Base-by-base conservation (phyloP, 2,888 invertebrate species). In the Chalcosyrphus nemorum region DNA sequence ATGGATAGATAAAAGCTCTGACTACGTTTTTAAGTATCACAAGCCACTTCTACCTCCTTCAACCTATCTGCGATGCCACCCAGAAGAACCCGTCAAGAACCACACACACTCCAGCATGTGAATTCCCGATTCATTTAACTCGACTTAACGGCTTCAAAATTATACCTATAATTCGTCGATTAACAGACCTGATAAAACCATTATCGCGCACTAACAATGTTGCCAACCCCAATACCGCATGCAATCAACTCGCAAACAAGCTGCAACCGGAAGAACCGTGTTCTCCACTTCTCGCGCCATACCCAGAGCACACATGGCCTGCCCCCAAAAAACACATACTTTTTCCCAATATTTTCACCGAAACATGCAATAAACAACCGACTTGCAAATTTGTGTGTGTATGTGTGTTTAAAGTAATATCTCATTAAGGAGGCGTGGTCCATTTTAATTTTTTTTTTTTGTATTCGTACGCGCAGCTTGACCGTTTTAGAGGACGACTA, bases 391-490 rank as follows among this genome's bases (percentile, higher is more conserved):
- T 32, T 50, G 43, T 35, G 43, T 1, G 17, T 43, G 4, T 24
- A 15, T 11, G 27, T 9, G 4, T 15, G 1, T 1, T 9, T 66
- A 43, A 61, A 54, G 80, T 45, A 65, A 70, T 84, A 80, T 80
- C 84, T 75, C 74, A 84, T 84, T 84, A 75, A 52, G 57, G 65
- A 57, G 84, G 84, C 84, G 84, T 84, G 80, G 82, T 13, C 24
- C 80, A 65, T 57, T 80, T 65, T 70, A 70, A 80, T 75, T 63
- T 72, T 57, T 80, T 65, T 70, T 65, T 84, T 75, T 63, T 72
- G 65, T 74, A 29, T 70, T 21, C 66, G 65, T 61, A 61, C 61
- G 72, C 66, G 71, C 24, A 45, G 47, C 61, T 57, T 21, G 65
- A 68, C 56, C 72, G 41, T 78, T 68, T 82, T 77, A 71, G 66